A percentile compares a stretch with the other conserved stretches of the same genome.
Evolutionary conservation across 1,140 invertebrate species (phyloP).

Genomic region (Drosophila repletoides): DNA sequence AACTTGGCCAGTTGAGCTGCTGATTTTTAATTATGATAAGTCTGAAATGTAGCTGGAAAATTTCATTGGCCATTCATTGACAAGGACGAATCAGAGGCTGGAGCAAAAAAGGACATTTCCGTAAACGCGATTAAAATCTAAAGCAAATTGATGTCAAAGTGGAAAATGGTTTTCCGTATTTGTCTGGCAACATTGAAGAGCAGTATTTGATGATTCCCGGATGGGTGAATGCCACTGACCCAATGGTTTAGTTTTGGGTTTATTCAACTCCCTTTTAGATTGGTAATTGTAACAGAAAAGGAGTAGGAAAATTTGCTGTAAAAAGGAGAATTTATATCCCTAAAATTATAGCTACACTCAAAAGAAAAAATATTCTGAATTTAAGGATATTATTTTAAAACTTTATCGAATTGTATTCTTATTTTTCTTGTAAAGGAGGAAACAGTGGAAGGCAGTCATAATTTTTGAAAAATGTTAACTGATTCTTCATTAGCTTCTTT

Average conservation of each 20-base stretch:
- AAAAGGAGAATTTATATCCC: not conserved
- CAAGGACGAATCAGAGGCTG: not conserved
- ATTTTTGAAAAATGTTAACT: too few species aligned
- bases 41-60: constrained; percentile 37
- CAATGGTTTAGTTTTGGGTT: constrained; percentile 62
- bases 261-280: constrained; percentile 35
- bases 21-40: constrained; percentile 79
- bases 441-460: too few species aligned
- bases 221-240: constrained; percentile 65
- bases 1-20: constrained; percentile 50
- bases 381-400: too few species aligned
- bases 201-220: constrained; percentile 12
- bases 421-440: too few species aligned
- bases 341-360: too few species aligned
- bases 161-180: constrained; percentile 65
- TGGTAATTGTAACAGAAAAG: not conserved
- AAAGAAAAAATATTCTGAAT: too few species aligned
- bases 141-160: constrained; percentile 61
- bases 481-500: too few species aligned
- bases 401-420: too few species aligned
- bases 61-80: constrained; percentile 42
- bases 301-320: not conserved
- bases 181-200: constrained; percentile 53
- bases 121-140: constrained; percentile 63
- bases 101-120: constrained; percentile 43